A percentile compares a stretch with the other conserved stretches of the same genome.
Evolutionary conservation across 2,888 invertebrate genomes (phyloP).

Genomic region (Bombyx huttoni): DNA sequence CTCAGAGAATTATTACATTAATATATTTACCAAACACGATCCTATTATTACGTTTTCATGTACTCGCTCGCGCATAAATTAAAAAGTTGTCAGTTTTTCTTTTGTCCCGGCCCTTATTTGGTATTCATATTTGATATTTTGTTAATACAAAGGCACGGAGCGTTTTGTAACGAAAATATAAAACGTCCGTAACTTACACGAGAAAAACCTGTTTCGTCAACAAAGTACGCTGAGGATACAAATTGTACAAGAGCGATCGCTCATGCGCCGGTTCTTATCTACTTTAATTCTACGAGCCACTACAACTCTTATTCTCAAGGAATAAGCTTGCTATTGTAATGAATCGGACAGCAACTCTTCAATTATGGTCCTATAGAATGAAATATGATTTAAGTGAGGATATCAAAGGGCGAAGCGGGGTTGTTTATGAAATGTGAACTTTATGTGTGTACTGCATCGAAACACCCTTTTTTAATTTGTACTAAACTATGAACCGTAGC

Average conservation of each 20-base stretch:
- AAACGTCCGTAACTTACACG: slow-evolving; percentile 42
- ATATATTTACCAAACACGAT: slow-evolving; percentile 70
- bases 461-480: slow-evolving; percentile 70
- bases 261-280: slow-evolving; percentile 54
- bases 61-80: slow-evolving; percentile 69
- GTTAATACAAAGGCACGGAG: slow-evolving; percentile 64
- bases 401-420: slow-evolving; percentile 66
- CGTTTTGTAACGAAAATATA: slow-evolving; percentile 58
- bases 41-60: slow-evolving; percentile 71
- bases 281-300: slow-evolving; percentile 27
- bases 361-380: slow-evolving; percentile 71
- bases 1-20: slow-evolving; percentile 64
- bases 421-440: slow-evolving; percentile 65
- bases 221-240: slow-evolving; percentile 67
- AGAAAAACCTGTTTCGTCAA: slow-evolving; percentile 65
- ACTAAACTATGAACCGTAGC: slow-evolving; percentile 58
- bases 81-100: slow-evolving; percentile 67
- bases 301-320: slow-evolving; percentile 34
- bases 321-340: slow-evolving; percentile 49
- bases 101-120: slow-evolving; percentile 71
- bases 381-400: slow-evolving; percentile 71
- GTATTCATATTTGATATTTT: slow-evolving; percentile 72
- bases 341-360: slow-evolving; percentile 42
- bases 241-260: slow-evolving; percentile 70
- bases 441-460: slow-evolving; percentile 57